These are phyloP conservation scores for Lithobates pipiens DNA, from an alignment of 2,797 vertebrate genomes.

Conservation along the genomic window DNA sequence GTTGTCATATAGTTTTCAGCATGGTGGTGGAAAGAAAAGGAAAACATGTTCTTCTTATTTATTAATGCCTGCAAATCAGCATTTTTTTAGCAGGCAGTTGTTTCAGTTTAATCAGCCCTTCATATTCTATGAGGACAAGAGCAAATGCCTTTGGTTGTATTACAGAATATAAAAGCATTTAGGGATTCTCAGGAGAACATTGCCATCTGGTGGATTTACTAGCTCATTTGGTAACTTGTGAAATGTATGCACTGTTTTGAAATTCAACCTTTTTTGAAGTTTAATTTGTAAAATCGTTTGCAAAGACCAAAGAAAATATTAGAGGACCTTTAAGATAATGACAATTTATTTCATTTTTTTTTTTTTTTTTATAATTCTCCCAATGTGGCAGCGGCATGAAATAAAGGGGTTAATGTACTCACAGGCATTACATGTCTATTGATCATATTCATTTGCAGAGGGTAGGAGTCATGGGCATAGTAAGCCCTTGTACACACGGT, in stretches of 20 bases:
- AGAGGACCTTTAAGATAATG: neutral
- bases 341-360: neutral
- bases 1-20: conserved; percentile 55
- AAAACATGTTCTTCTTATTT: conserved; percentile 59
- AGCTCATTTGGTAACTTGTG: neutral
- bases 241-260: neutral
- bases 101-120: conserved; percentile 61
- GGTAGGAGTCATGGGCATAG: too few relatives aligned
- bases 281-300: neutral
- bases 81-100: conserved; percentile 58
- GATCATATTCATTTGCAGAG: too few relatives aligned
- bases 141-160: conserved; percentile 53
- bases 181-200: conserved; percentile 56
- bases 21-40: conserved; percentile 18
- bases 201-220: conserved; percentile 58
- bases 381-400: too few relatives aligned
- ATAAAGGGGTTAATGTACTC: too few relatives aligned
- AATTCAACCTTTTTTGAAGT: neutral
- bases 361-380: too few relatives aligned
- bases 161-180: conserved; percentile 53
- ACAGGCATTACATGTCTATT: too few relatives aligned
- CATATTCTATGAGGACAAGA: conserved; percentile 59
- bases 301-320: neutral
- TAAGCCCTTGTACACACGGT: too few relatives aligned
- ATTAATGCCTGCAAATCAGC: conserved; percentile 61